These are phyloP conservation scores for Polyommatus icarus DNA, from an alignment of 2,888 invertebrate species.

Conservation along the genomic window DNA sequence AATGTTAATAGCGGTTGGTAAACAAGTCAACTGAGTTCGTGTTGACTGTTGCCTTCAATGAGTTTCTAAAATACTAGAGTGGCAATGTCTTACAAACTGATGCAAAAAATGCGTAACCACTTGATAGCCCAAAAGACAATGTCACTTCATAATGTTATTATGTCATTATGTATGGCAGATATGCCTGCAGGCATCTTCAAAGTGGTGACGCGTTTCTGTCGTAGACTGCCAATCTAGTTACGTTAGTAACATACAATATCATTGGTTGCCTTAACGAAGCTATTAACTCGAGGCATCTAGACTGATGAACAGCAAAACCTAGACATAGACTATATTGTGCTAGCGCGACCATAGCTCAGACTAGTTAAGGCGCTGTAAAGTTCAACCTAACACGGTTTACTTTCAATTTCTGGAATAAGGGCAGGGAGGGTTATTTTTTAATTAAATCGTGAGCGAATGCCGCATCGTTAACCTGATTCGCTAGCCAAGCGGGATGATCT, in stretches of 20 bases:
- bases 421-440: conserved; percentile 8
- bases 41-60: too few species aligned
- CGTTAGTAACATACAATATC: too few species aligned
- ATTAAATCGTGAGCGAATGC: neutral
- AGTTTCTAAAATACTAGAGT: too few species aligned
- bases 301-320: neutral
- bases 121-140: too few species aligned
- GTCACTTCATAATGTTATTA: too few species aligned
- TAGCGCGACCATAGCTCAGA: neutral
- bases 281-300: neutral
- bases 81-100: too few species aligned
- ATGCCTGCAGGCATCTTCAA: too few species aligned
- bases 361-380: neutral
- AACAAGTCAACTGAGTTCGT: neutral
- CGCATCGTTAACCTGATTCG: conserved; percentile 19
- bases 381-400: neutral
- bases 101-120: too few species aligned
- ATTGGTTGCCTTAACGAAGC: neutral
- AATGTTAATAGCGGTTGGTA: neutral
- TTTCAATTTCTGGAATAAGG: conserved; percentile 6
- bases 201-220: too few species aligned
- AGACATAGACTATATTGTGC: conserved; percentile 1
- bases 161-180: too few species aligned
- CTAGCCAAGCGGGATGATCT: conserved; percentile 9
- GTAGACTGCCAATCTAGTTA: too few species aligned